Evolutionary conservation across 2,797 vertebrate species (phyloP).

Genomic region (Bufotes viridis): DNA sequence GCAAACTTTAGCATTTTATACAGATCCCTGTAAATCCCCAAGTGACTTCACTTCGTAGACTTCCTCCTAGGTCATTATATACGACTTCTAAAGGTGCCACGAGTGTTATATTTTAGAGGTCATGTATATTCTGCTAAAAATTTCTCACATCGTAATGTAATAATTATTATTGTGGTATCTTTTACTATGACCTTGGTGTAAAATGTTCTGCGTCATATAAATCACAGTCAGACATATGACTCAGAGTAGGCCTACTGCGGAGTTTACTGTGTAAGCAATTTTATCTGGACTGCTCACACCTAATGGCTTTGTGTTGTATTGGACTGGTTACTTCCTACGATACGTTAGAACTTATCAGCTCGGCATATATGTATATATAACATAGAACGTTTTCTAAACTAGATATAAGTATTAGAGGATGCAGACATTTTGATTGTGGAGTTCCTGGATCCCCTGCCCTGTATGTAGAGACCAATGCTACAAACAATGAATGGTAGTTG

Average conservation of each 20-base stretch:
- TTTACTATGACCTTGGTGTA: neutral
- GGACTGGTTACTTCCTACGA: neutral
- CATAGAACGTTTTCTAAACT: no score
- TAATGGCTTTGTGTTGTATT: neutral
- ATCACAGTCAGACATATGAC: neutral
- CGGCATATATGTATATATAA: neutral
- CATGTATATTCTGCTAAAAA: neutral
- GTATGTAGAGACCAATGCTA: neutral
- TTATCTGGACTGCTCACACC: no score
- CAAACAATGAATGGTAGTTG: no score
- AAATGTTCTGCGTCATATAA: neutral
- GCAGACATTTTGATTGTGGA: no score
- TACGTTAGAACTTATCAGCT: neutral
- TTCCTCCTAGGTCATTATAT: neutral
- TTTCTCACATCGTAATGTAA: neutral
- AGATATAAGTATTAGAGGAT: no score
- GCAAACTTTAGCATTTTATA: neutral
- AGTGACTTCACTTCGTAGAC: neutral
- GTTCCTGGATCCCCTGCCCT: neutral
- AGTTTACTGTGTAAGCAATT: conserved; percentile 11
- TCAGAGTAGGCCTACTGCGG: neutral
- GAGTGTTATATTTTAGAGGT: neutral
- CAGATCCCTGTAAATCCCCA: neutral
- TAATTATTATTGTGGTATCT: neutral
- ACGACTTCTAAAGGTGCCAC: no score